Evolutionary conservation across 2,888 invertebrate species (phyloP), one percentile per base, ranked within the genome.

Genomic region (Thereva nobilitata): DNA sequence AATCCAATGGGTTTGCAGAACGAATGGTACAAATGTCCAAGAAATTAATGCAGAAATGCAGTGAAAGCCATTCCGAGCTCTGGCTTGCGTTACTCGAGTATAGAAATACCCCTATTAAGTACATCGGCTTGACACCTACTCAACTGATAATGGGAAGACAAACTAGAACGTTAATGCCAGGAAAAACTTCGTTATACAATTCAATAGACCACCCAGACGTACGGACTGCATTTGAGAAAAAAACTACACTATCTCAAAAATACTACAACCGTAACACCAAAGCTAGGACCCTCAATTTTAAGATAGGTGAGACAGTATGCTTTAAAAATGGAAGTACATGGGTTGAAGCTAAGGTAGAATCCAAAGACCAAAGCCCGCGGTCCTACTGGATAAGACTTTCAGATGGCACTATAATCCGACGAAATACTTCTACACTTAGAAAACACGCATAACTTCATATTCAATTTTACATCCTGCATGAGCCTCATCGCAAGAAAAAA

Each of bases 1-100:
- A 71, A 67, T 71, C 71, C 12, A 75, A 74, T 70, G 72, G 73
- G 4, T 45, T 71, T 37, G 73, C 73, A 8, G 72, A 75, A 68
- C 70, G 67, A 73, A 65, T 49, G 4, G 71, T 72, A 6, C 42
- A 68, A 9, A 72, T 70, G 2, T 54, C 66, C 7, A 73, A 73
- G 53, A 41, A 41, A 8, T 50, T 73, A 37, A 12, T 73, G 6
- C 70, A 71, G 41, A 74, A 73, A 55, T 67, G 67, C 52, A 44
- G 42, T n/a, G 38, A 59, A 7, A 55, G 34, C 35, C 54, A 68
- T 67, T 55, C 35, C 49, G 70, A 63, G 23, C 54, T 61, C 49
- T 34, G 42, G 37, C 34, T 40, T 2, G 53, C 67, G 5, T 12
- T 56, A 5, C 47, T 72, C 54, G 68, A 70, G 45, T 71, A 71